Evolutionary conservation across 1,140 invertebrate species (phyloP), one percentile per base, ranked within the genome.

Genomic region (Drosophila serrata): DNA sequence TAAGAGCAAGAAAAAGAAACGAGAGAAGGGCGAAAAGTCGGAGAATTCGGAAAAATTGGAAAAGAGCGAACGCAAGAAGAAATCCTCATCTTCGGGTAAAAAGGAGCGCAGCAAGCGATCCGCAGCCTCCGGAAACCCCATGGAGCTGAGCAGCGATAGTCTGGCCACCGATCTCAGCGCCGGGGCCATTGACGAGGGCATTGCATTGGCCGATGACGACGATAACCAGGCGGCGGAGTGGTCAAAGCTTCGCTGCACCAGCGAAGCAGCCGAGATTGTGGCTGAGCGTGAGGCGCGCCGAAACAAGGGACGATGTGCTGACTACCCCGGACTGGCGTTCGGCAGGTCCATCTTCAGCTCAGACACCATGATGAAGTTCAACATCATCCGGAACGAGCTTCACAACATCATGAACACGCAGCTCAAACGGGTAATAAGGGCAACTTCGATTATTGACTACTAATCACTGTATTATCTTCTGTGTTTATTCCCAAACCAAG

Each of bases 361-460:
- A 48, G 98, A 99, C 92, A 99, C 98, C 3, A 96, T 99, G 95
- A 99, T 99, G 96, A 99, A 98, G 93, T 99, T 99, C 94, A 98
- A 96, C 92, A 96, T 99, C 51, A 99, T 99, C 91, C 96, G 96
- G 92, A 99, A 99, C 93, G 98, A 99, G 94, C 95, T 99, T 86
- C 97, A 99, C 94, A 99, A 99, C 94, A 98, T 99, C 88, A 97
- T 98, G 94, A 97, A 98, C 92, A 98, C 98, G 93, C 98, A 98
- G 93, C 94, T 99, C 57, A 98, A 97, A 95, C 95, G 97, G 98
- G 98, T 99, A 96, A 96, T 85, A 90, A 88, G 51, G 33, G 45
- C 45, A 46, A 27, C 11, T 35, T 27, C 22, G 15, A 64, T 49
- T 17, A 68, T 39, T 51, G 39, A 48, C 5, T 46, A 84, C 76